Base-by-base conservation (phyloP, 2,113 vertebrate genomes). In the Tapirus terrestris region DNA sequence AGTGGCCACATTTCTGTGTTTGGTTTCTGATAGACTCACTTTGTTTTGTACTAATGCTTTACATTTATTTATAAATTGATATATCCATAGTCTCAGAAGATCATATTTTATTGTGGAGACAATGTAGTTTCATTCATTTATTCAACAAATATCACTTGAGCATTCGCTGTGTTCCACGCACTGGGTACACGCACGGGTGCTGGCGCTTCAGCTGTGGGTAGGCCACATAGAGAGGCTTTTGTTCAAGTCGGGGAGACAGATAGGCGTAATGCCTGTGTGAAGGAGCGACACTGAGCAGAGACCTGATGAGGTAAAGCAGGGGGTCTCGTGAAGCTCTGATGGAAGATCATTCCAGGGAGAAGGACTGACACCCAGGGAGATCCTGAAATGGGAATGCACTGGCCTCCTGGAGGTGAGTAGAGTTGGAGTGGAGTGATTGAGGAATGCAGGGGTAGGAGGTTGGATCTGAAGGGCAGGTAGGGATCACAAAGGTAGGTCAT, bases 21-120 rank as follows among this genome's bases (percentile, higher is more conserved):
- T 76, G 29, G 25, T 70, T 53, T 29, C 8, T 68, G 23, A 80
- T 60, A 21, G 27, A 65, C 16, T 89, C n/a, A 53, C 18, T 85
- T 48, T 85, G 36, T 67, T 85, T 79, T 39, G n/a, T 8, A 39
- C 31, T 75, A 23, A 67, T 45, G 10, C 0, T 72, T 77, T 68
- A 20, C 43, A 60, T 70, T 63, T 86, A 48, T 93, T 60, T 87
- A 51, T 51, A 88, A 83, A 36, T 73, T 45, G 36, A 67, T 27
- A 65, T 70, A 25, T 48, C 12, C 18, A 14, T 18, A n/a, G 70
- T 27, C 58, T 84, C 39, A n/a, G 20, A 86, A 87, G 10, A 77
- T 21, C 63, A 29, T n/a, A 83, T 79, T 82, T 70, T 84, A 36
- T 33, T 53, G 3, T 51, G 68, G 33, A 95, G 9, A 29, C 21